phyloP scores from a whole-genome alignment of 2,797 vertebrate species.

The Tympanoctomys barrerae region DNA sequence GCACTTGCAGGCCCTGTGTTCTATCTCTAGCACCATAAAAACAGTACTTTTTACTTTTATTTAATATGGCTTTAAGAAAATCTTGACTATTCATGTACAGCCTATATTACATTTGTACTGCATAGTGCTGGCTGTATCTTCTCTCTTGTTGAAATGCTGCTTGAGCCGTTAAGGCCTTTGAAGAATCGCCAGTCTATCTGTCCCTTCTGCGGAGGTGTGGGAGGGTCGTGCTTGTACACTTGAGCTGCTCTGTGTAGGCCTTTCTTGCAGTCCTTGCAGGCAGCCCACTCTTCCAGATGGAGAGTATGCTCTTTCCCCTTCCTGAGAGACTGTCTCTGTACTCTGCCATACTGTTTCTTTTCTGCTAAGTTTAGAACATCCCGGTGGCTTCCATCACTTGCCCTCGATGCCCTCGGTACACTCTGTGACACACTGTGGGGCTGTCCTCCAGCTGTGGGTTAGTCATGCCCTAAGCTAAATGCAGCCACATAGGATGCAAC shows the following conservation, averaged over 20 bases:
- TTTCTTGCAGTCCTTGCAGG: not conserved
- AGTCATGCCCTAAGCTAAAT: not conserved
- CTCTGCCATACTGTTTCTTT: not conserved
- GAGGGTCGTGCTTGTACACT: fast-evolving
- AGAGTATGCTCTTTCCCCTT: not conserved
- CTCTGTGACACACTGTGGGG: fast-evolving
- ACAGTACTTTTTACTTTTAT: not conserved
- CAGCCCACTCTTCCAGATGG: not conserved
- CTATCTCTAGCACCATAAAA: not conserved
- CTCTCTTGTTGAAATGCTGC: not conserved
- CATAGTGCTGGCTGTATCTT: not conserved
- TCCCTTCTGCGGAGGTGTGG: not conserved
- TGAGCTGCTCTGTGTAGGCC: fast-evolving
- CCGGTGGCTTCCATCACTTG: not conserved
- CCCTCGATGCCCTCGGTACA: not conserved
- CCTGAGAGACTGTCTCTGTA: not conserved
- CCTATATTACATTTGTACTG: not conserved
- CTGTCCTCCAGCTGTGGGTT: not conserved
- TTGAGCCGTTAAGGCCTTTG: not conserved
- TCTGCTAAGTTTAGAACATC: not conserved
- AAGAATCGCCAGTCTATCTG: not conserved
- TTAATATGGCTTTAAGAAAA: not conserved
- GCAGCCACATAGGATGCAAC: not conserved
- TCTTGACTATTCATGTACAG: too few species aligned
- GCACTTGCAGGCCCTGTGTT: not conserved